Base-by-base conservation (phyloP, 2,888 invertebrate genomes). In the Callyntrura guangdongensis region DNA sequence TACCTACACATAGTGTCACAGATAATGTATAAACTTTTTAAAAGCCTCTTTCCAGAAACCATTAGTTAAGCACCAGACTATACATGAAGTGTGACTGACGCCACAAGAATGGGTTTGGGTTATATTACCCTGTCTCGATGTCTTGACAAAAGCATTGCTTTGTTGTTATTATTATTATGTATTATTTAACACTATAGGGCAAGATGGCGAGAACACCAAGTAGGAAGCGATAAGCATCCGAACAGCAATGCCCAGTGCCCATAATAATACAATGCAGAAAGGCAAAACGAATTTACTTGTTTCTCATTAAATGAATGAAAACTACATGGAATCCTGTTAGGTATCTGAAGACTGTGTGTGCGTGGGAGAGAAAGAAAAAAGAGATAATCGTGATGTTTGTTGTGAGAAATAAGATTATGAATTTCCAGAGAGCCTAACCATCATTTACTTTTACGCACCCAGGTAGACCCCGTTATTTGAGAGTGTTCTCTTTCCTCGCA, bases 31-130 rank as follows among this genome's bases (percentile, higher is more conserved):
- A 77, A 9, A 14, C 25, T 22, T 17, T 25, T 77, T 25, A 77
- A 77, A 77, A 77, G 49, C 53, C 22, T 53, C 49, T 53, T 22
- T 77, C 77, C 77, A 77, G 77, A 77, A 25, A 36, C 20, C 59
- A 81, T 81, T 81, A 59, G n/a, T 17, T 22, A 11, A 36, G 27
- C 59, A 25, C 79, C 59, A 81, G 3, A 81, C 22, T 27, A 86
- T 47, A 77, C 86, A 79, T 77, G 79, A 79, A 87, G 56, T 69
- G 79, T 87, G 87, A 81, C 81, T 87, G 87, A 87, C 87, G 87
- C 87, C 87, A 87, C 27, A 12, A 12, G 22, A 79, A 64, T 27
- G 53, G 69, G 27, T 67, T 77, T 56, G 81, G 87, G n/a, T 87
- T 67, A 25, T 17, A 81, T 81, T 86, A 77, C 86, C 47, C 36